phyloP scores from a whole-genome alignment of 2,797 vertebrate species.

The Balearica regulorum region DNA sequence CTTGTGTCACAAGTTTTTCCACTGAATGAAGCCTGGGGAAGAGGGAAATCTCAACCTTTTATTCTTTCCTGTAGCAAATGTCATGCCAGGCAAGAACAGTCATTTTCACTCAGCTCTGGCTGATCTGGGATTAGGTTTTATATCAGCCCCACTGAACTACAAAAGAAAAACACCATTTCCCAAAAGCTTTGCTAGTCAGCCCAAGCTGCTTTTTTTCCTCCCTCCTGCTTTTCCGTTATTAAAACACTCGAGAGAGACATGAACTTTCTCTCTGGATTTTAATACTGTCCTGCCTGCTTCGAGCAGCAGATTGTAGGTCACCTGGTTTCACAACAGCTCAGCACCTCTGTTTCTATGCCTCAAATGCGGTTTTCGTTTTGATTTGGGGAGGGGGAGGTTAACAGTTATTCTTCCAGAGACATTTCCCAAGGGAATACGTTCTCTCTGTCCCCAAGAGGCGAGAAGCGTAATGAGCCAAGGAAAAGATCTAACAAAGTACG shows the following conservation, averaged over 20 bases:
- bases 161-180: slow-evolving; percentile 35
- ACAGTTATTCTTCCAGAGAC: background rate
- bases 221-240: background rate
- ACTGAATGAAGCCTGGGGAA: slow-evolving; percentile 9
- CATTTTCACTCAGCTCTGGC: background rate
- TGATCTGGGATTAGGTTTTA: slow-evolving; percentile 38
- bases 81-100: background rate
- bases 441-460: background rate
- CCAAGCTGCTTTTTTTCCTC: background rate
- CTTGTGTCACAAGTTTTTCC: slow-evolving; percentile 57
- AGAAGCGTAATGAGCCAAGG: background rate
- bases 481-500: background rate
- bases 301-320: background rate
- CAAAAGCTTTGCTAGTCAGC: background rate
- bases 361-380: background rate
- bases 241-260: background rate
- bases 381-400: background rate
- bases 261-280: background rate
- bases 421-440: background rate
- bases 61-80: background rate
- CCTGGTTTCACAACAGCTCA: background rate
- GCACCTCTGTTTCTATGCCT: background rate
- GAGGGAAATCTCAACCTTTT: slow-evolving; percentile 14
- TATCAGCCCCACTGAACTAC: slow-evolving; percentile 2
- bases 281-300: background rate